Base-by-base conservation (phyloP, 2,113 vertebrate species). In the Gambusia affinis region DNA sequence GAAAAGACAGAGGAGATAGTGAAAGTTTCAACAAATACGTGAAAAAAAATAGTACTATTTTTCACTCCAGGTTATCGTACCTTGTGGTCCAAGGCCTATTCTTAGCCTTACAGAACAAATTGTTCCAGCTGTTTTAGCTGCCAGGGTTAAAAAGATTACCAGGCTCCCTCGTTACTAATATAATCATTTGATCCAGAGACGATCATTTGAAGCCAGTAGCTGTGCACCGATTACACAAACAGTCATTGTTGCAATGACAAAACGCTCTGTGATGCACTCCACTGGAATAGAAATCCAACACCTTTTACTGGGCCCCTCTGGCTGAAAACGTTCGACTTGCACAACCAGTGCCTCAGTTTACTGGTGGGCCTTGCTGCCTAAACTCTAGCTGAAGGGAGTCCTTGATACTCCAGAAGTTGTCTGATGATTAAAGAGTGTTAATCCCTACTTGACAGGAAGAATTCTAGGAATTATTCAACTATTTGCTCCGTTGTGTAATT, bases 231-330 rank as follows among this genome's bases (percentile, higher is more conserved):
- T 60, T 28, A 74, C 75, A 64, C 75, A 82, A 76, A 11, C 69
- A 1, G 47, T 70, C 70, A 60, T 61, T 81, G 80, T 87, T 14
- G 22, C 60, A 0, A 30, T 60, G 37, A 88, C 84, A 87, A 84
- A 82, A 88, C 65, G 0, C 4, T 8, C 15, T 29, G 67, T 66
- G 30, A 51, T 47, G 15, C 31, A 60, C 63, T 75, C 28, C 72
- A 67, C 74, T 88, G 61, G 78, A 82, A 83, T 14, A 77, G 88
- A 80, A 88, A 89, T 73, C 28, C 5, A 4, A 86, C 72, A 78
- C 88, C 87, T 78, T 60, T 79, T 62, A 51, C 39, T 75, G 80
- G 22, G 35, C 62, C 79, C 73, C 75, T 8, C 19, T 2, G 31
- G 47, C 47, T 42, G 51, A 67, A 86, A 84, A 76, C 60, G 67